Percentiles rank a stretch among this genome's conserved stretches.
Conservation (phyloP, 2,113 vertebrate genomes). For the Planiliza haematocheilus region DNA sequence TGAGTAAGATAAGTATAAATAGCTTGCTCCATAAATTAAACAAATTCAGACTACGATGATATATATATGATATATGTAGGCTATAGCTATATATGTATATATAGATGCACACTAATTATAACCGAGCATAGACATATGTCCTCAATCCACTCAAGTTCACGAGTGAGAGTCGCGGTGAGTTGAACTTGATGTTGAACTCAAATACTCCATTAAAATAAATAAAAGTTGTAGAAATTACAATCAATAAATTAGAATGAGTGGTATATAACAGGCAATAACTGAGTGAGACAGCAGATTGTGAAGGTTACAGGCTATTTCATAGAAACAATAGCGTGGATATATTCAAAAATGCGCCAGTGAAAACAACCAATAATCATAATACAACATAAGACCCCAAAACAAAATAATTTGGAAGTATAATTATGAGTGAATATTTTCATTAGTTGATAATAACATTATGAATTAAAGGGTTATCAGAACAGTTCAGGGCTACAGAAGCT, state of each 20-base stretch:
- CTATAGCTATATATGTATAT: no score
- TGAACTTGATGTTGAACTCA: constrained; percentile 81
- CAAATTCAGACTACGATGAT: neutral
- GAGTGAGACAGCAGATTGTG: neutral
- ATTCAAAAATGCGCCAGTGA: constrained; percentile 16
- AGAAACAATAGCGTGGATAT: constrained; percentile 3
- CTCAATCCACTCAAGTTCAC: constrained; percentile 70
- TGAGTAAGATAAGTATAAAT: neutral
- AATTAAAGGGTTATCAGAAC: neutral
- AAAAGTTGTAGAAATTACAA: constrained; percentile 3
- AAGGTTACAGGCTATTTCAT: neutral
- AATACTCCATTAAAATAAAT: constrained; percentile 36
- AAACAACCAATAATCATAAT: constrained; percentile 1
- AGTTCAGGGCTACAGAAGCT: constrained; percentile 12
- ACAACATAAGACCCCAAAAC: neutral
- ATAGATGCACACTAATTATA: neutral
- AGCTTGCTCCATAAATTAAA: neutral
- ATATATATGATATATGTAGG: no score
- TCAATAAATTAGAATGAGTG: constrained; percentile 10
- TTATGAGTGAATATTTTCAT: neutral
- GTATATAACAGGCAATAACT: neutral
- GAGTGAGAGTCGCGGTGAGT: constrained; percentile 31
- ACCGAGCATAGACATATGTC: neutral
- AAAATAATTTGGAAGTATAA: constrained; percentile 13
- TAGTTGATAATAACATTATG: neutral